These are phyloP conservation scores for Elachura formosa DNA, from an alignment of 2,113 vertebrate species.

Conservation along the genomic window DNA sequence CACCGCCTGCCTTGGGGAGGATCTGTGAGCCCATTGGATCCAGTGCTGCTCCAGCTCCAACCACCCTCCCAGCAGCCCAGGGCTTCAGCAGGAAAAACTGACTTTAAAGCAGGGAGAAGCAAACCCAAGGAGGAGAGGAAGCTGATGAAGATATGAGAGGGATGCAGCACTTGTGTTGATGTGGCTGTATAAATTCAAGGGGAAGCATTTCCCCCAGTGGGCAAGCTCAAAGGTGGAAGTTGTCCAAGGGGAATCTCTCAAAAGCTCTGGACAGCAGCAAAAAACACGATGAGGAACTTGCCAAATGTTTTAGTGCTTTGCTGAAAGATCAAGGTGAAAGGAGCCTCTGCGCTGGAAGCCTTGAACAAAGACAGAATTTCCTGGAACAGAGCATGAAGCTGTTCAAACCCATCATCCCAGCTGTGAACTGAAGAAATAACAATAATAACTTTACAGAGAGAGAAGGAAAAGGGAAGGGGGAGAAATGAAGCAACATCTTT, in stretches of 20 bases:
- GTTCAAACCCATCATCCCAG: constrained; percentile 17
- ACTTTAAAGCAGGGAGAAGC: background rate
- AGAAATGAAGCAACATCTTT: background rate
- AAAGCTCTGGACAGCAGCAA: constrained; percentile 40
- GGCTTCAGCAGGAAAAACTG: background rate
- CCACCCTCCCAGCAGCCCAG: background rate
- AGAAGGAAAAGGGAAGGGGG: background rate
- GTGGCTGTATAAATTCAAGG: background rate
- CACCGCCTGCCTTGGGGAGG: background rate
- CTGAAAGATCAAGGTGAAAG: constrained; percentile 58
- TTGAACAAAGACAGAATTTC: constrained; percentile 42
- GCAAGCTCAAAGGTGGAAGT: constrained; percentile 19
- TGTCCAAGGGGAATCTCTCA: constrained; percentile 43
- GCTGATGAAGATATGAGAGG: background rate
- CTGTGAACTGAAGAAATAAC: background rate
- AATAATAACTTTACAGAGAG: background rate
- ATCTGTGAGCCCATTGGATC: background rate
- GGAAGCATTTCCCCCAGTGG: background rate
- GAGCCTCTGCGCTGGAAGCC: background rate
- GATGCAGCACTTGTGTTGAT: background rate
- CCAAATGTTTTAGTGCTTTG: constrained; percentile 36
- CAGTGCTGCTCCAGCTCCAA: background rate
- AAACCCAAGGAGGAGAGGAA: background rate
- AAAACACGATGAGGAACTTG: background rate
- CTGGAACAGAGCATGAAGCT: background rate